Percentiles rank a stretch among this genome's conserved stretches.
Conservation (phyloP, 2,888 invertebrate genomes). For the Tholera decimalis region DNA sequence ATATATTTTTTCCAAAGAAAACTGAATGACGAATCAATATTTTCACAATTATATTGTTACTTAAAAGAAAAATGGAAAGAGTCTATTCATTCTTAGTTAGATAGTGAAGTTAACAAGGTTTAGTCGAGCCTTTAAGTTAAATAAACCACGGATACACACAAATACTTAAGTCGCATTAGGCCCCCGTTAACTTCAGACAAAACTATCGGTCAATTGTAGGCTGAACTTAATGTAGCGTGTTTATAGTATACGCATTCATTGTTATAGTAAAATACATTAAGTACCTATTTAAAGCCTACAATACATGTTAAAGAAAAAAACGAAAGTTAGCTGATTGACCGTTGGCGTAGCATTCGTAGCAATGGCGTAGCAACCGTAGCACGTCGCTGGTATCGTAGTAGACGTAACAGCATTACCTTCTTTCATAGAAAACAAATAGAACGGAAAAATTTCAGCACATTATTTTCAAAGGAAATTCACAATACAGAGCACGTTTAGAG, state of each 20-base stretch:
- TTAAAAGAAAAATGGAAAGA: slow-evolving; percentile 8
- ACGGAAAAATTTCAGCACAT: slow-evolving; percentile 19
- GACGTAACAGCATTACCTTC: slow-evolving; percentile 12
- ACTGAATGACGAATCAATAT: not conserved
- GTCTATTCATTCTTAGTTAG: not conserved
- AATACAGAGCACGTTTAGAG: slow-evolving; percentile 31
- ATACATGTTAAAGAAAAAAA: no score
- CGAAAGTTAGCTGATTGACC: not conserved
- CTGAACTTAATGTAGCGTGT: not conserved
- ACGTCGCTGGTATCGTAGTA: slow-evolving; percentile 23
- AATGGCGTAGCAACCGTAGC: slow-evolving; percentile 5
- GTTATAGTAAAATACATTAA: no score
- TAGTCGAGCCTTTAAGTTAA: not conserved
- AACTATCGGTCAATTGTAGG: not conserved
- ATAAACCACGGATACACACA: not conserved
- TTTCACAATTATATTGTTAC: not conserved
- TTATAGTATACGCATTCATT: not conserved
- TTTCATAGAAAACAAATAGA: slow-evolving; percentile 27
- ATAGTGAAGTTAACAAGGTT: not conserved
- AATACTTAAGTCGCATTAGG: not conserved
- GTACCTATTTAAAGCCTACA: no score
- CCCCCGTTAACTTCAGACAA: not conserved
- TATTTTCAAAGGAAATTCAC: slow-evolving; percentile 29
- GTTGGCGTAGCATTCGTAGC: slow-evolving; percentile 12
- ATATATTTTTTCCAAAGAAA: not conserved